Conservation (phyloP, 2,797 vertebrate genomes). For the Melanotaenia parkinsoni region DNA sequence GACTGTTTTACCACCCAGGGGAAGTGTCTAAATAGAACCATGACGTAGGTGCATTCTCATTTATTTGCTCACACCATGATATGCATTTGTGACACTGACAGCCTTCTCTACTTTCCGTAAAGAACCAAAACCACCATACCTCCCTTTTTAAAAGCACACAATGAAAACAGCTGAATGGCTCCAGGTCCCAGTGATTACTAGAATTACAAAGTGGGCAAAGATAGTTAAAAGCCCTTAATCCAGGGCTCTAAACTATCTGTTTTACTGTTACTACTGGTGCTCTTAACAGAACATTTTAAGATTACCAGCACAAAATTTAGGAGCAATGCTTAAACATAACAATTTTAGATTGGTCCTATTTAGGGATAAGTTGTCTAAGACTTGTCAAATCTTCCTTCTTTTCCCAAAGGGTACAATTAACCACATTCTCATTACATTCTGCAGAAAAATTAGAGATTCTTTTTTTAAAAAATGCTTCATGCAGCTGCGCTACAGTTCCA, state of each 20-base stretch:
- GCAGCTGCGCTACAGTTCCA: not conserved
- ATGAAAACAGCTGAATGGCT: slow-evolving; percentile 9
- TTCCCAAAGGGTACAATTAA: not conserved
- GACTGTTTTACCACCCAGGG: not conserved
- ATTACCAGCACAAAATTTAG: not conserved
- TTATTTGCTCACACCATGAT: slow-evolving; percentile 17
- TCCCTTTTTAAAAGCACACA: not conserved
- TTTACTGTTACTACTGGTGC: not conserved
- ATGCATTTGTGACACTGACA: slow-evolving; percentile 31
- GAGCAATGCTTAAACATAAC: not conserved
- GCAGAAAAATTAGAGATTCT: not conserved
- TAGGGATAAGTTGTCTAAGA: not conserved
- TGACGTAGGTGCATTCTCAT: not conserved
- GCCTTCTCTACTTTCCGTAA: slow-evolving; percentile 31
- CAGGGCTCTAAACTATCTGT: not conserved
- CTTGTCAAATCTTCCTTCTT: not conserved
- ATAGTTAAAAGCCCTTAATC: not conserved
- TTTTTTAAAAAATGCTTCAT: too few species aligned
- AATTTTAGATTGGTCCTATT: not conserved
- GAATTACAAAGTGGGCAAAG: slow-evolving; percentile 11
- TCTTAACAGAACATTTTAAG: not conserved
- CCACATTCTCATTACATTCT: not conserved
- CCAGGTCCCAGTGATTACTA: not conserved
- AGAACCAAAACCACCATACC: slow-evolving; percentile 3
- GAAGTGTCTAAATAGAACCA: not conserved